Percentiles rank a stretch among this genome's conserved stretches.
These are phyloP conservation scores for Charaxes varanes DNA, from an alignment of 1,140 invertebrate species.

Conservation along the genomic window DNA sequence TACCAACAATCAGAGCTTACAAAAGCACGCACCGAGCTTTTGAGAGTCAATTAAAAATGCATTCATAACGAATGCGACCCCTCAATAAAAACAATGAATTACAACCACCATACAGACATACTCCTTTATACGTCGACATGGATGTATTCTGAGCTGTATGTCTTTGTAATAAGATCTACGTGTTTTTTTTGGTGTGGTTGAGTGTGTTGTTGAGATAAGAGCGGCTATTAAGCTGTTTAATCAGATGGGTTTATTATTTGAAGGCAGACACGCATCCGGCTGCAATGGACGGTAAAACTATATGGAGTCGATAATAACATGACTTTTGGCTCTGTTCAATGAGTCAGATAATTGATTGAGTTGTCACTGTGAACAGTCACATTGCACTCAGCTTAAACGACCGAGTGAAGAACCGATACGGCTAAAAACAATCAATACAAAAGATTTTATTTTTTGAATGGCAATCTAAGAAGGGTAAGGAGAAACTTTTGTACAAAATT, in stretches of 20 bases:
- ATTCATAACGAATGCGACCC: slow-evolving; percentile 25
- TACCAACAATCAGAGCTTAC: not conserved
- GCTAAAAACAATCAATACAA: too few relatives aligned
- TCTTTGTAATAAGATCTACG: not conserved
- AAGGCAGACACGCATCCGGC: slow-evolving; percentile 26
- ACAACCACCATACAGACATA: slow-evolving; percentile 7
- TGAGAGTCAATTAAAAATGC: slow-evolving; percentile 33
- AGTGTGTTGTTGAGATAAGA: slow-evolving; percentile 14
- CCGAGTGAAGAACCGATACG: too few relatives aligned
- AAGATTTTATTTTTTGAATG: too few relatives aligned
- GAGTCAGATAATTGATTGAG: not conserved
- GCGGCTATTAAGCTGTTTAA: slow-evolving; percentile 31
- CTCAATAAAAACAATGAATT: slow-evolving; percentile 26
- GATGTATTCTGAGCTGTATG: slow-evolving; percentile 20
- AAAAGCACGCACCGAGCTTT: slow-evolving; percentile 7
- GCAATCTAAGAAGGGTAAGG: too few relatives aligned
- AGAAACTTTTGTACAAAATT: too few relatives aligned
- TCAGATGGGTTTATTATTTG: slow-evolving; percentile 32
- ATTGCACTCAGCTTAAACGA: too few relatives aligned
- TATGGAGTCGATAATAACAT: not conserved
- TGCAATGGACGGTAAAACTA: slow-evolving; percentile 23
- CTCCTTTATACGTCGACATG: not conserved
- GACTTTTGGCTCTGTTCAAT: not conserved
- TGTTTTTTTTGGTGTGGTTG: not conserved
- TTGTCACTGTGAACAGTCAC: too few relatives aligned